Percentiles rank a stretch among this genome's conserved stretches.
Evolutionary conservation across 1,140 invertebrate genomes (phyloP).

Genomic region (Dryas iulia): DNA sequence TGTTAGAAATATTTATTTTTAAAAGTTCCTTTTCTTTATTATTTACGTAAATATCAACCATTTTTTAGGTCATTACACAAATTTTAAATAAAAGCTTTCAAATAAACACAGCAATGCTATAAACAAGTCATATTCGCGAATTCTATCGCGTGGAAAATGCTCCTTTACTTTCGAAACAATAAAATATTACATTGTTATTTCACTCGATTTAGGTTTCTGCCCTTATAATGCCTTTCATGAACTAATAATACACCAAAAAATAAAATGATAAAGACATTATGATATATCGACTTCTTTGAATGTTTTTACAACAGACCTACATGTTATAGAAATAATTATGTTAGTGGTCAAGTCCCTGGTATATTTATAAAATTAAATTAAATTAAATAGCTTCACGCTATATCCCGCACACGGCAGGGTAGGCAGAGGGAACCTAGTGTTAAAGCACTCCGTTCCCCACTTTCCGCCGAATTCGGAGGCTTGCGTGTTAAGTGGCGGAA

Average conservation of each 20-base stretch:
- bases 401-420: too few relatives aligned
- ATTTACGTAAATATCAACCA: background rate
- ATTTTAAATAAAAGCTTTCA: background rate
- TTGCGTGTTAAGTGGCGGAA: too few relatives aligned
- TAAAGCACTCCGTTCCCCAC: too few relatives aligned
- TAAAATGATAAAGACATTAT: background rate
- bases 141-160: slow-evolving; percentile 16
- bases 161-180: slow-evolving; percentile 7
- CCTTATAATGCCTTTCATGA: background rate
- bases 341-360: background rate
- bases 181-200: slow-evolving; percentile 14
- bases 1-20: background rate
- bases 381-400: too few relatives aligned
- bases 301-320: background rate
- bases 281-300: background rate
- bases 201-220: background rate
- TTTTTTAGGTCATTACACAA: background rate
- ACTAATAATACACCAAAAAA: background rate
- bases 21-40: too few relatives aligned
- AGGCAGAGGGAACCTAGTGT: too few relatives aligned
- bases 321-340: background rate
- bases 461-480: too few relatives aligned
- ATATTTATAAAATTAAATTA: too few relatives aligned
- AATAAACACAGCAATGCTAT: background rate
- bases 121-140: slow-evolving; percentile 12